These are phyloP conservation scores for Catotricha subobsoleta DNA, from an alignment of 2,888 invertebrate genomes.

Conservation along the genomic window DNA sequence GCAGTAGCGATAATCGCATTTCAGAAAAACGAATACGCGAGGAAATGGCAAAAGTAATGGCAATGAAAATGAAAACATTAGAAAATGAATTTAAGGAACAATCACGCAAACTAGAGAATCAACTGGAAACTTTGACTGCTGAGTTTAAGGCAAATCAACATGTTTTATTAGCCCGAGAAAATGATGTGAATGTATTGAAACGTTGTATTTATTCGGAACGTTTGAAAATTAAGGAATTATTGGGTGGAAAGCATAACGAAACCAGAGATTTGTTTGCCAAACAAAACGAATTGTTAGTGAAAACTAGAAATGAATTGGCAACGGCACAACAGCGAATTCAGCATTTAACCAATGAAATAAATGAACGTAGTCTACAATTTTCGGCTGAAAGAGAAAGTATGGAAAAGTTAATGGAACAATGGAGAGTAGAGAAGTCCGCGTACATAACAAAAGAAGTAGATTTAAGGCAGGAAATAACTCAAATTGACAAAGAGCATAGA, in stretches of 20 bases:
- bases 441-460: constrained; percentile 31
- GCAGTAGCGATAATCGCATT: constrained; percentile 13
- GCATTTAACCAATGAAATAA: constrained; percentile 19
- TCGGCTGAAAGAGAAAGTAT: constrained; percentile 31
- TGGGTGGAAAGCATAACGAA: constrained; percentile 18
- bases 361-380: constrained; percentile 24
- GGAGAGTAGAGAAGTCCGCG: constrained; percentile 29
- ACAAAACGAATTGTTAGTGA: not conserved
- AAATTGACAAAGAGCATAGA: constrained; percentile 29
- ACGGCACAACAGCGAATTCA: constrained; percentile 30
- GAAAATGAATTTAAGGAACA: constrained; percentile 32
- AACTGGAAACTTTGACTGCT: constrained; percentile 17
- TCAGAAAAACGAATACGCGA: constrained; percentile 36
- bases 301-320: constrained; percentile 20
- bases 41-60: constrained; percentile 47
- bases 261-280: constrained; percentile 8
- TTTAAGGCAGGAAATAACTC: constrained; percentile 32
- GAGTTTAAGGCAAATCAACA: constrained; percentile 18
- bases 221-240: constrained; percentile 20
- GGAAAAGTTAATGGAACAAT: constrained; percentile 28
- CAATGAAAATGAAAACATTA: constrained; percentile 38
- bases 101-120: constrained; percentile 24
- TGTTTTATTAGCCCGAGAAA: constrained; percentile 20
- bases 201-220: constrained; percentile 26
- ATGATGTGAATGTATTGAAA: constrained; percentile 25